Conservation (phyloP, 53 echinoderm and acorn worm species). For the Astropecten irregularis region DNA sequence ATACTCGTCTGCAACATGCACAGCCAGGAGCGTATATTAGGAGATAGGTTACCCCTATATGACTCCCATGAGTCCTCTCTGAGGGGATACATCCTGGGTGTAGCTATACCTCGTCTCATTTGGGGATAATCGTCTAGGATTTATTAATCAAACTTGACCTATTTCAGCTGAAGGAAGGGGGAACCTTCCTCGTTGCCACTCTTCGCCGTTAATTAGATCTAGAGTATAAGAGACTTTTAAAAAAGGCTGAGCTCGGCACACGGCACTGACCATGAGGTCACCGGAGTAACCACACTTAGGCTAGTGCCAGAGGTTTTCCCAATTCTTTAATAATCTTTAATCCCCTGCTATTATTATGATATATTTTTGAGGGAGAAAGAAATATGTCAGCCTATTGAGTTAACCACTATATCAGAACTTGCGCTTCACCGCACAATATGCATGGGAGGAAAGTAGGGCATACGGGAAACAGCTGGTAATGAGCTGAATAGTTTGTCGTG, state of each 20-base stretch:
- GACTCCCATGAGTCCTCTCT: too few species aligned
- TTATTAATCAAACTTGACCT: background rate
- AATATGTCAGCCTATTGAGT: constrained; percentile 30
- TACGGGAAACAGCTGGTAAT: constrained; percentile 33
- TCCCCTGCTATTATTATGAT: constrained; percentile 21
- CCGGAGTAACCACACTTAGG: constrained; percentile 5
- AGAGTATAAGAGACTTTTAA: too few species aligned
- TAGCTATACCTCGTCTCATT: background rate
- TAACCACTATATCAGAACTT: background rate
- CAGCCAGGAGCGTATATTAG: too few species aligned
- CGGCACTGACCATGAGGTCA: constrained; percentile 34
- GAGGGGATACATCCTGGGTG: too few species aligned
- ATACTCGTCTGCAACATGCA: too few species aligned
- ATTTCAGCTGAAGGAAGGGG: background rate
- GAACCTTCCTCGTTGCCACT: too few species aligned
- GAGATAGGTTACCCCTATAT: too few species aligned
- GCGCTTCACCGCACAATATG: constrained; percentile 41
- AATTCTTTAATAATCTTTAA: too few species aligned
- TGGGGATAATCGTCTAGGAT: background rate
- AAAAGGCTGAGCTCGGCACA: background rate
- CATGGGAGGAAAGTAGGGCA: constrained; percentile 34
- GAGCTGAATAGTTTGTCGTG: background rate
- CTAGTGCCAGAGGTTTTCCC: background rate
- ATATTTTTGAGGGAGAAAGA: constrained; percentile 26
- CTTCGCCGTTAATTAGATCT: too few species aligned